Evolutionary conservation across 2,888 invertebrate genomes (phyloP).

Genomic region (Agonopterix alstromeriana): DNA sequence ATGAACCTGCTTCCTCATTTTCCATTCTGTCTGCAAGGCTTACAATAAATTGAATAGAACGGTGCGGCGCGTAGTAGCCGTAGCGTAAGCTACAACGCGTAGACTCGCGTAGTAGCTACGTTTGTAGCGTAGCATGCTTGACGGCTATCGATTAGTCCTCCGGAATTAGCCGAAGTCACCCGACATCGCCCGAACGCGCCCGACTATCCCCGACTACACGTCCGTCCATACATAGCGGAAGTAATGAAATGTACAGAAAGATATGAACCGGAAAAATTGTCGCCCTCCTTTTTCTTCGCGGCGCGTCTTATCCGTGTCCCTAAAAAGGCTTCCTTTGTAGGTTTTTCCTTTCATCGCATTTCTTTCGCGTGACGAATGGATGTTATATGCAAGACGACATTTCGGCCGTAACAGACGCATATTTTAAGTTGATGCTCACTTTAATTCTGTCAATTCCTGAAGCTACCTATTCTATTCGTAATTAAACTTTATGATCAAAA

Average conservation of each 20-base stretch:
- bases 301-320: constrained; percentile 49
- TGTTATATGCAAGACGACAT: constrained; percentile 35
- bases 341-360: constrained; percentile 52
- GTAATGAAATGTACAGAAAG: constrained; percentile 74
- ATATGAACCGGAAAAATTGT: constrained; percentile 75
- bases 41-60: background rate
- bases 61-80: background rate
- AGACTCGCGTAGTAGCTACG: constrained; percentile 53
- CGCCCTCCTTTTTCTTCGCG: constrained; percentile 66
- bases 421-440: background rate
- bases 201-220: constrained; percentile 36
- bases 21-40: too few relatives aligned
- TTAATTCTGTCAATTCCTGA: constrained; percentile 2
- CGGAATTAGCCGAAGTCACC: constrained; percentile 39
- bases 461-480: background rate
- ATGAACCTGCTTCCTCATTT: too few relatives aligned
- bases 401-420: constrained; percentile 15
- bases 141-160: constrained; percentile 63
- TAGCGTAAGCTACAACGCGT: constrained; percentile 33
- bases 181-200: constrained; percentile 41
- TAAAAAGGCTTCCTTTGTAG: constrained; percentile 54
- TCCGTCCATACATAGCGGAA: constrained; percentile 66
- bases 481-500: too few relatives aligned
- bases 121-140: constrained; percentile 39
- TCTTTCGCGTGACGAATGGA: constrained; percentile 40